A percentile compares a stretch with the other conserved stretches of the same genome.
Evolutionary conservation across 2,113 vertebrate species (phyloP).

Genomic region (Lipophrys pholis): DNA sequence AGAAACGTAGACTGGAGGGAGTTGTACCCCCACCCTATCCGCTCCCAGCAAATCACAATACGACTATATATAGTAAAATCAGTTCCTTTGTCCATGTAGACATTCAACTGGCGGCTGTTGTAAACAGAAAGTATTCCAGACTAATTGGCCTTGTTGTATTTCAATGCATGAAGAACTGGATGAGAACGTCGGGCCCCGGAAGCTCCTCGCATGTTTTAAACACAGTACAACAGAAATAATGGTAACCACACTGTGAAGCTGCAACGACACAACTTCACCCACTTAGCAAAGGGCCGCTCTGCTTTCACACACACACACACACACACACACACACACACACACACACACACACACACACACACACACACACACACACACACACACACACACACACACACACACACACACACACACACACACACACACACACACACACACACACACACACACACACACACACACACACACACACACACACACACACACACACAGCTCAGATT

Average conservation of each 20-base stretch:
- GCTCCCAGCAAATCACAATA: too few relatives aligned
- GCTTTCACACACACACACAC: slow-evolving; percentile 31
- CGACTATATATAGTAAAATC: too few relatives aligned
- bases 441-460: slow-evolving; percentile 10
- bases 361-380: slow-evolving; percentile 35
- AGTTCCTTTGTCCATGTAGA: too few relatives aligned
- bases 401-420: slow-evolving; percentile 6
- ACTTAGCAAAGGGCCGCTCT: slow-evolving; percentile 20
- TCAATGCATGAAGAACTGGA: too few relatives aligned
- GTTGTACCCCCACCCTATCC: too few relatives aligned
- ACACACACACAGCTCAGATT: slow-evolving; percentile 68
- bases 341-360: slow-evolving; percentile 9
- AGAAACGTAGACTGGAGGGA: too few relatives aligned
- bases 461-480: slow-evolving; percentile 11
- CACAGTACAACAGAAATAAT: slow-evolving; percentile 11
- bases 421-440: slow-evolving; percentile 16
- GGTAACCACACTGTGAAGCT: slow-evolving; percentile 4
- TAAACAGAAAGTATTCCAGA: too few relatives aligned
- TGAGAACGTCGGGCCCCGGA: too few relatives aligned
- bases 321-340: slow-evolving; percentile 8
- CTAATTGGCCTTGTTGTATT: too few relatives aligned
- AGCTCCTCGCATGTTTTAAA: slow-evolving; percentile 24
- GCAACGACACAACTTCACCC: slow-evolving; percentile 1
- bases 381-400: slow-evolving; percentile 17
- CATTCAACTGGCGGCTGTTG: too few relatives aligned